Evolutionary conservation across 2,888 invertebrate genomes (phyloP).

Genomic region (Hemaris fuciformis): DNA sequence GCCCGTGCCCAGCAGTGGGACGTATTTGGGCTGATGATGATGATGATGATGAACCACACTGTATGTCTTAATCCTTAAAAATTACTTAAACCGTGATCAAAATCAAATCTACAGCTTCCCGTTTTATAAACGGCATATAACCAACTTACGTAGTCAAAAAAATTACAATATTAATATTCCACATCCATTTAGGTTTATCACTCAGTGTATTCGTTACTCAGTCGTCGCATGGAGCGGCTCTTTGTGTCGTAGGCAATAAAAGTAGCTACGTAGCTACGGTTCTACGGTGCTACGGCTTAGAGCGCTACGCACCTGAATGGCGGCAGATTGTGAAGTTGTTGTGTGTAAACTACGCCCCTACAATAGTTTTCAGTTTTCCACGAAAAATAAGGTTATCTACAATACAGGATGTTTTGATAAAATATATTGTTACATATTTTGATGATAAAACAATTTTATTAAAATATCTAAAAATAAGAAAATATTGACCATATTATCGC

Average conservation of each 20-base stretch:
- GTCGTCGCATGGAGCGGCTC: conserved; percentile 26
- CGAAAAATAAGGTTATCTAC: background rate
- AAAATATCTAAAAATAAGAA: no score
- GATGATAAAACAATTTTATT: no score
- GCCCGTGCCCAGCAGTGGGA: no score
- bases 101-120: no score
- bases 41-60: no score
- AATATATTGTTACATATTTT: no score
- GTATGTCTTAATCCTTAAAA: no score
- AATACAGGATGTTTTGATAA: background rate
- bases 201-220: conserved; percentile 7
- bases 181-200: background rate
- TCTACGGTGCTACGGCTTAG: conserved; percentile 43
- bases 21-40: no score
- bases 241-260: conserved; percentile 67
- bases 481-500: no score
- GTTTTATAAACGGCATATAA: no score
- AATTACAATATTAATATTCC: background rate
- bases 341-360: background rate
- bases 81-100: no score
- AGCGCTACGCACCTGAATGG: conserved; percentile 25
- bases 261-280: conserved; percentile 43
- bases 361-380: background rate
- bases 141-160: no score
- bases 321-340: conserved; percentile 14